phyloP scores from a whole-genome alignment of 2,888 invertebrate species.

The Drosophila neonasuta region DNA sequence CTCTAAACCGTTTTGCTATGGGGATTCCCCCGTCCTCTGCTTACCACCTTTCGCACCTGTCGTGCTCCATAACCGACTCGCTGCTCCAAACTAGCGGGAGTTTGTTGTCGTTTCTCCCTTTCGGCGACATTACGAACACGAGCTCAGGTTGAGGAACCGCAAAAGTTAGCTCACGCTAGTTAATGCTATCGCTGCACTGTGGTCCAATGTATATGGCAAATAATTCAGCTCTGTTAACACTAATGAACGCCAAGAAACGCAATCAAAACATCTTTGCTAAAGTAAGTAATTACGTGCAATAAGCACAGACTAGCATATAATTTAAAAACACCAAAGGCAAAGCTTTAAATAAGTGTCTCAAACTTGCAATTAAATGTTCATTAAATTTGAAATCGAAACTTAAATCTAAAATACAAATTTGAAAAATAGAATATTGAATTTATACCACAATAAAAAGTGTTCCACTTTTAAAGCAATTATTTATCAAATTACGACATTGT shows the following conservation, averaged over 20 bases:
- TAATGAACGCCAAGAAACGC: background rate
- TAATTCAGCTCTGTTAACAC: background rate
- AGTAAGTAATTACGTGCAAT: background rate
- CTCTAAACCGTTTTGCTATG: constrained; percentile 59
- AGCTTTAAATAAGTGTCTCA: background rate
- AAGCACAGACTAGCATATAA: background rate
- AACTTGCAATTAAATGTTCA: background rate
- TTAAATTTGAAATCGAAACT: too few species aligned
- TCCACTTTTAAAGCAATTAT: background rate
- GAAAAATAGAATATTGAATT: background rate
- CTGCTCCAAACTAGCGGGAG: constrained; percentile 32
- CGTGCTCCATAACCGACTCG: constrained; percentile 11
- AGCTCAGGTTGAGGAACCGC: constrained; percentile 40
- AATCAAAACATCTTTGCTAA: background rate
- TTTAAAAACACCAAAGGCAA: background rate
- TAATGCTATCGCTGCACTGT: constrained; percentile 43
- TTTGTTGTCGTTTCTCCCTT: constrained; percentile 16
- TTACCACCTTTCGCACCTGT: background rate
- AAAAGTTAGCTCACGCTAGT: constrained; percentile 50
- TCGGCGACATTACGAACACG: constrained; percentile 48
- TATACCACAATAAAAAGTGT: background rate
- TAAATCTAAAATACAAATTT: too few species aligned
- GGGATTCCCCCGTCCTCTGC: constrained; percentile 12
- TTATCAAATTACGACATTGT: background rate
- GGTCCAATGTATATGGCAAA: constrained; percentile 1